A percentile compares a stretch with the other conserved stretches of the same genome.
Conservation (phyloP, 2,797 vertebrate species). For the Eleutherodactylus coqui region DNA sequence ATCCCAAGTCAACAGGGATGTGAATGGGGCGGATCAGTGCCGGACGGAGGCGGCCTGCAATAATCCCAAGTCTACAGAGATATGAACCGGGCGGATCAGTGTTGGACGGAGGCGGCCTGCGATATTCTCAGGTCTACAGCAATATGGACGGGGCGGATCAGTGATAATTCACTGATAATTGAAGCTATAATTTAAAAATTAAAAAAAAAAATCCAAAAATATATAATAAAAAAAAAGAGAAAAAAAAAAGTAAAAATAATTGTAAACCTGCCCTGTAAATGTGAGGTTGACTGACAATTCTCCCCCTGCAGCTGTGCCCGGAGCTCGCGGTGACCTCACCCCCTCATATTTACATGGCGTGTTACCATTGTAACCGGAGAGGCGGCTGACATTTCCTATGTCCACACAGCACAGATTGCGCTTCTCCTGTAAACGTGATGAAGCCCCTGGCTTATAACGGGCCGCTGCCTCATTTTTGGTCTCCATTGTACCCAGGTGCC, state of each 20-base stretch:
- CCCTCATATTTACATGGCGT: background rate
- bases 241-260: background rate
- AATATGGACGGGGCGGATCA: too few species aligned
- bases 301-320: background rate
- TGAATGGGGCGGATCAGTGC: too few species aligned
- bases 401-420: conserved; percentile 17
- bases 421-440: conserved; percentile 21
- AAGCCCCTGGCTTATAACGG: background rate
- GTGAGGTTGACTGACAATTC: too few species aligned
- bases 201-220: background rate
- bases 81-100: too few species aligned
- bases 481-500: background rate
- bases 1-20: background rate
- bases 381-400: conserved; percentile 16
- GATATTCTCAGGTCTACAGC: too few species aligned
- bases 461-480: background rate
- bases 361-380: background rate
- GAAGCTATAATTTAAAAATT: too few species aligned
- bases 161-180: too few species aligned
- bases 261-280: background rate
- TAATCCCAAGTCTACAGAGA: too few species aligned
- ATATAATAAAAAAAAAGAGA: background rate
- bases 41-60: background rate
- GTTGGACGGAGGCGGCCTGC: too few species aligned
- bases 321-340: background rate